phyloP scores from a whole-genome alignment of 2,888 invertebrate genomes.

The Caenorhabditis parvicauda region DNA sequence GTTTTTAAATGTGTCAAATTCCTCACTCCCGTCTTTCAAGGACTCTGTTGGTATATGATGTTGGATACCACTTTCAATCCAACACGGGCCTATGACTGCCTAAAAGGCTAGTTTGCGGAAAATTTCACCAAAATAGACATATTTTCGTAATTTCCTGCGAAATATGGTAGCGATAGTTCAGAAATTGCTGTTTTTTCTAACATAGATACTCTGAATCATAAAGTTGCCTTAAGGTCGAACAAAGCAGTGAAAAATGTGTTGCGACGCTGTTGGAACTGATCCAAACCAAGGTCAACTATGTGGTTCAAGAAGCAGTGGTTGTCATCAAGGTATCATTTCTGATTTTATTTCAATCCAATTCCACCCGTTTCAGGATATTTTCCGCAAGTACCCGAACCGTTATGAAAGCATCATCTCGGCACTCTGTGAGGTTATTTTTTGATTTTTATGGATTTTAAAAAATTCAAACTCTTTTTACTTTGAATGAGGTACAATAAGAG shows the following conservation, averaged over 20 bases:
- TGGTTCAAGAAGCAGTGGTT: slow-evolving; percentile 98
- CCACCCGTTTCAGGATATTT: slow-evolving; percentile 64
- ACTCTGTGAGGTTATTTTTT: slow-evolving; percentile 75
- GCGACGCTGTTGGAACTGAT: slow-evolving; percentile 94
- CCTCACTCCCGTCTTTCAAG: too few species aligned
- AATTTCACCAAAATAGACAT: background rate
- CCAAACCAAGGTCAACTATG: slow-evolving; percentile 98
- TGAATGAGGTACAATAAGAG: too few species aligned
- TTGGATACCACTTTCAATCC: too few species aligned
- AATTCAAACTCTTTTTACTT: background rate
- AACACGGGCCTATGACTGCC: too few species aligned
- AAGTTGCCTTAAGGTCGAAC: slow-evolving; percentile 71
- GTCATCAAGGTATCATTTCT: slow-evolving; percentile 79
- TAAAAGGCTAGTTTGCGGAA: too few species aligned
- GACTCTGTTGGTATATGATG: too few species aligned
- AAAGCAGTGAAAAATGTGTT: slow-evolving; percentile 95
- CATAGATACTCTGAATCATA: too few species aligned
- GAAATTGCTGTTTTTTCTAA: too few species aligned
- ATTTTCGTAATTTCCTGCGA: background rate
- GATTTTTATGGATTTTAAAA: background rate
- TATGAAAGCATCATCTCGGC: slow-evolving; percentile 99
- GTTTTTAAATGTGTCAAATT: too few species aligned
- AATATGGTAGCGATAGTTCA: too few species aligned
- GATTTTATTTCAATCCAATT: slow-evolving; percentile 13
- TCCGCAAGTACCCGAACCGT: slow-evolving; percentile 89